Base-by-base conservation (phyloP, 2,888 invertebrate genomes). In the Drosophila cracens region DNA sequence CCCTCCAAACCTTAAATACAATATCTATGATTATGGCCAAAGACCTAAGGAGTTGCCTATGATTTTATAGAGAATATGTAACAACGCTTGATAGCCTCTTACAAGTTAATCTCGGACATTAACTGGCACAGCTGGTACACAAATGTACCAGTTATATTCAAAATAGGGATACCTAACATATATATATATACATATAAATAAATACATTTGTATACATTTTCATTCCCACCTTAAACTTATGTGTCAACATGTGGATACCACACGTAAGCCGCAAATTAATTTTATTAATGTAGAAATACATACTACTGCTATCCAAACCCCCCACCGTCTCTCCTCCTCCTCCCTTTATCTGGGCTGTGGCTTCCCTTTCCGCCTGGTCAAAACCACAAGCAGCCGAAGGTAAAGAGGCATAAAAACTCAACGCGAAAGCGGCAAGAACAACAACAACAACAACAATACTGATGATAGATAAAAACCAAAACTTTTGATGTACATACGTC, bases 381-480 rank as follows among this genome's bases (percentile, higher is more conserved):
- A 69, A 70, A 57, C 81, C 73, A 73, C 81, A 82, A 82, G 65
- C 64, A 51, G 67, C 71, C 61, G 59, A 57, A 83, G 79, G 84
- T 69, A 75, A 78, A 81, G 69, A 71, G 66, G 70, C 74, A 83
- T 72, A 68, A 72, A 82, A 74, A 78, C 61, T 51, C 81, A 71
- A 63, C 33, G 54, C 61, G 3, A 16, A 25, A 16, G 27, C 46
- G 16, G 21, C 21, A 46, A 46, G 7, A 46, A 54, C 58, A 61
- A 54, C 60, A 67, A 63, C 56, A 40, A 56, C 38, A 54, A 51
- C 66, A 70, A 74, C 68, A 57, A 43, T 58, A 68, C 66, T 70
- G 89, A 76, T 84, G 89, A 87, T 87, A 90, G 87, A 87, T 90
- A 90, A 76, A 90, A 90, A 81, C 75, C 89, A 76, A 87, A 90